phyloP scores from a whole-genome alignment of 2,797 vertebrate genomes.

The Schizopygopsis pylzovi region DNA sequence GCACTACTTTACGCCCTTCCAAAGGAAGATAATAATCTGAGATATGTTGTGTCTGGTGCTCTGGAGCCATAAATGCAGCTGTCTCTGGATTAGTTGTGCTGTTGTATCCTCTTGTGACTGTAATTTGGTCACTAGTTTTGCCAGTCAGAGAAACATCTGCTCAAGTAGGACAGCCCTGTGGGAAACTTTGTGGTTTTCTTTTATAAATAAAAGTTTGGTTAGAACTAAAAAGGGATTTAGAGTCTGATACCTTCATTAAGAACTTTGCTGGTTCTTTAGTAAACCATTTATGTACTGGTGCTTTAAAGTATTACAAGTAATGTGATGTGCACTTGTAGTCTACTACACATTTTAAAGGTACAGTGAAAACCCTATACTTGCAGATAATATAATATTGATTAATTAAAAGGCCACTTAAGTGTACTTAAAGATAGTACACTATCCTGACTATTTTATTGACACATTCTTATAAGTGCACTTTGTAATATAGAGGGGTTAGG shows the following conservation, averaged over 20 bases:
- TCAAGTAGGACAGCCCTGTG: conserved; percentile 6
- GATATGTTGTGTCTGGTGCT: conserved; percentile 19
- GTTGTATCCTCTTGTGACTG: conserved; percentile 4
- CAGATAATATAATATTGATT: neutral
- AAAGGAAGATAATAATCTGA: conserved; percentile 16
- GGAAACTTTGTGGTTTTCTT: neutral
- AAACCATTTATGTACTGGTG: neutral
- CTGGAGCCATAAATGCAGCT: neutral
- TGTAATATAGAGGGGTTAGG: neutral
- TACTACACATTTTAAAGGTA: neutral
- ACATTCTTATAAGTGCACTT: neutral
- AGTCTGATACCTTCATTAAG: neutral
- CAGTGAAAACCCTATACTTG: neutral
- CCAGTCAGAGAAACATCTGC: conserved; percentile 5
- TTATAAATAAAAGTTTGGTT: neutral
- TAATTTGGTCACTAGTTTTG: conserved; percentile 16
- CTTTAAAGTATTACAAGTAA: neutral
- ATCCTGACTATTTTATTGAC: neutral
- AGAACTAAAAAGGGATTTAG: neutral
- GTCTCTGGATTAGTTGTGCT: neutral
- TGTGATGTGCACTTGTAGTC: neutral
- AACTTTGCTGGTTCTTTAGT: neutral
- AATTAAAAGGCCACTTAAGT: neutral
- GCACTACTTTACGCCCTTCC: conserved; percentile 32
- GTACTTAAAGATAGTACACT: neutral